phyloP scores from a whole-genome alignment of 2,888 invertebrate genomes.

The Drosophila suboccidentalis region DNA sequence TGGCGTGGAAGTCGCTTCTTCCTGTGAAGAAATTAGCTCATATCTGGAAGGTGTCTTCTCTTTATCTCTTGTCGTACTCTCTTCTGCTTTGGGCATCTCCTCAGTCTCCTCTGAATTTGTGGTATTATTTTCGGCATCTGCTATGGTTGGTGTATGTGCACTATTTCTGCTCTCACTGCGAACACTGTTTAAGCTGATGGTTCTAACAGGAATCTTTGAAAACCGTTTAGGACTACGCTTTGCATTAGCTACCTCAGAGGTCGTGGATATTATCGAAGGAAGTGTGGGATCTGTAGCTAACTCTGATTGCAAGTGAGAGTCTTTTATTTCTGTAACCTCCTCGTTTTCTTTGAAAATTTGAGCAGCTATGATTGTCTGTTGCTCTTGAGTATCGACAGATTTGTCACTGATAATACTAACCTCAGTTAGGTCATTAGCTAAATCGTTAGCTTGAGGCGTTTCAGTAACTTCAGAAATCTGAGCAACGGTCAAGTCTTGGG shows the following conservation, averaged over 20 bases:
- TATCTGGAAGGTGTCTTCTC: not conserved
- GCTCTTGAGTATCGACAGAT: not conserved
- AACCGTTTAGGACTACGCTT: slow-evolving; percentile 57
- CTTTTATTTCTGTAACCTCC: not conserved
- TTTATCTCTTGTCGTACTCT: not conserved
- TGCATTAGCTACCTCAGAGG: slow-evolving; percentile 1
- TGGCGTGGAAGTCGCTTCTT: not conserved
- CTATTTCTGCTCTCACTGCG: slow-evolving; percentile 57
- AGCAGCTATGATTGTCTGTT: not conserved
- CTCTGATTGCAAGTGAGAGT: not conserved
- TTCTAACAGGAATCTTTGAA: slow-evolving; percentile 82
- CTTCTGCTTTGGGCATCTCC: not conserved
- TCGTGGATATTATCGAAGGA: not conserved
- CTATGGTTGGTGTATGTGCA: slow-evolving; percentile 19
- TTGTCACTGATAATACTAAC: not conserved
- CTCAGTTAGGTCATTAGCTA: not conserved
- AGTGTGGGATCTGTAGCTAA: not conserved
- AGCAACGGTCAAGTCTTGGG: not conserved
- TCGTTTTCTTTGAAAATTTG: not conserved
- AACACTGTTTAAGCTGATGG: slow-evolving; percentile 63
- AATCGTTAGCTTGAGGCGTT: not conserved
- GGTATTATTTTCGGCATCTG: slow-evolving; percentile 24
- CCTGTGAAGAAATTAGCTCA: not conserved
- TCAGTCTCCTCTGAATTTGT: not conserved
- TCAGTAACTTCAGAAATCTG: not conserved